A percentile compares a stretch with the other conserved stretches of the same genome.
phyloP scores from a whole-genome alignment of 2,888 invertebrate genomes.

The Sphinx pinastri region DNA sequence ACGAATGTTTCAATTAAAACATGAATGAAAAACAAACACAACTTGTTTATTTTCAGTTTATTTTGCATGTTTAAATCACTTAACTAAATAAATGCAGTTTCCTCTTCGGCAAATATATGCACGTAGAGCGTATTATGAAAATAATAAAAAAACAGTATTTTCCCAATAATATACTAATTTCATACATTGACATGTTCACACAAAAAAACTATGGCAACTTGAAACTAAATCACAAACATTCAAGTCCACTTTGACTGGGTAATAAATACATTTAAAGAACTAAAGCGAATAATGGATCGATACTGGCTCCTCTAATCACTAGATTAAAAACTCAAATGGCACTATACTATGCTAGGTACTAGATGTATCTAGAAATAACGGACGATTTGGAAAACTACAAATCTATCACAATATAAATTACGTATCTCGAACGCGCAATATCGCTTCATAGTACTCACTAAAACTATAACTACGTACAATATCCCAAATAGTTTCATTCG shows the following conservation, averaged over 20 bases:
- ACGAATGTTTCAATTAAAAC: constrained; percentile 16
- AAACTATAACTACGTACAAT: neutral
- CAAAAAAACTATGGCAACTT: neutral
- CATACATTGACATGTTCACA: neutral
- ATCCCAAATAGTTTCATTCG: neutral
- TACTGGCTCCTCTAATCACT: neutral
- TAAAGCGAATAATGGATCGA: neutral
- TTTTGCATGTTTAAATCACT: constrained; percentile 2
- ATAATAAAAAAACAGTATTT: neutral
- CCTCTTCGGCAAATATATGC: neutral
- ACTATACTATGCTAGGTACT: neutral
- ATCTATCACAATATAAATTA: constrained; percentile 17
- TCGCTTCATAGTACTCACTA: neutral
- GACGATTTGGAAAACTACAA: constrained; percentile 17
- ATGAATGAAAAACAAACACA: constrained; percentile 7
- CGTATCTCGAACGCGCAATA: constrained; percentile 10
- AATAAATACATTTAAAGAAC: neutral
- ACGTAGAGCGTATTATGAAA: neutral
- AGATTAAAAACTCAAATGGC: neutral
- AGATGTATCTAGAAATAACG: constrained; percentile 4
- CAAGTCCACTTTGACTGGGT: neutral
- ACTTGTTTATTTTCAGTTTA: constrained; percentile 13
- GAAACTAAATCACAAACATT: neutral
- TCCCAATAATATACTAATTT: neutral
- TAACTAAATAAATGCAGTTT: neutral